These are phyloP conservation scores for Drosophila tsacasi DNA, from an alignment of 1,140 invertebrate genomes.

Conservation along the genomic window DNA sequence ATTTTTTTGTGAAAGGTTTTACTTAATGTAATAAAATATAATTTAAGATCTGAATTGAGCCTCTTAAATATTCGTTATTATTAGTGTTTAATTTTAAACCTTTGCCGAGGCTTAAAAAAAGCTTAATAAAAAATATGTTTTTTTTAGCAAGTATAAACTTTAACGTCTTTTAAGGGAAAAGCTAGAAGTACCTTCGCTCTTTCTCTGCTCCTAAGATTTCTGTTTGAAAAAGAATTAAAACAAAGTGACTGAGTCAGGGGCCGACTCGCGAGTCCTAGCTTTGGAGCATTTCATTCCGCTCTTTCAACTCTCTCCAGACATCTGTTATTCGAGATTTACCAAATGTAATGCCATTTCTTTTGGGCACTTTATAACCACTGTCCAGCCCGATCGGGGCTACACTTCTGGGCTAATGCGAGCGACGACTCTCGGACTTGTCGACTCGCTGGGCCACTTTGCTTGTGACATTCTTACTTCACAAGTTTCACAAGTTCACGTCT, in stretches of 20 bases:
- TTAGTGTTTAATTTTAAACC: background rate
- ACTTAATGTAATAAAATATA: too few species aligned
- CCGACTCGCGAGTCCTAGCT: background rate
- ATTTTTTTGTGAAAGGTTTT: background rate
- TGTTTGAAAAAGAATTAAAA: background rate
- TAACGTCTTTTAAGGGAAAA: too few species aligned
- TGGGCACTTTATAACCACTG: background rate
- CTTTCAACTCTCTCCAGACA: background rate
- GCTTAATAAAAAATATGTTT: too few species aligned
- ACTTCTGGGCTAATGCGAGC: constrained; percentile 10
- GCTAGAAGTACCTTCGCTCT: background rate
- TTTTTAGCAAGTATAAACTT: background rate
- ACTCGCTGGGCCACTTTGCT: constrained; percentile 19
- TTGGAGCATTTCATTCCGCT: background rate
- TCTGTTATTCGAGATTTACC: background rate
- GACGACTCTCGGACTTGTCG: constrained; percentile 3
- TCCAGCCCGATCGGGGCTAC: constrained; percentile 2
- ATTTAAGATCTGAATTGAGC: too few species aligned
- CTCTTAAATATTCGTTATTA: background rate
- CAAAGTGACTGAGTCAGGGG: background rate
- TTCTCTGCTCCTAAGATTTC: background rate
- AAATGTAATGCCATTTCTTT: too few species aligned
- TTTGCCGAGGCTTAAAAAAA: background rate
- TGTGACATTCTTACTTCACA: constrained; percentile 52
- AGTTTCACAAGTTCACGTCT: constrained; percentile 56